Base-by-base conservation (phyloP, 2,888 invertebrate genomes). In the Megamerina dolium region DNA sequence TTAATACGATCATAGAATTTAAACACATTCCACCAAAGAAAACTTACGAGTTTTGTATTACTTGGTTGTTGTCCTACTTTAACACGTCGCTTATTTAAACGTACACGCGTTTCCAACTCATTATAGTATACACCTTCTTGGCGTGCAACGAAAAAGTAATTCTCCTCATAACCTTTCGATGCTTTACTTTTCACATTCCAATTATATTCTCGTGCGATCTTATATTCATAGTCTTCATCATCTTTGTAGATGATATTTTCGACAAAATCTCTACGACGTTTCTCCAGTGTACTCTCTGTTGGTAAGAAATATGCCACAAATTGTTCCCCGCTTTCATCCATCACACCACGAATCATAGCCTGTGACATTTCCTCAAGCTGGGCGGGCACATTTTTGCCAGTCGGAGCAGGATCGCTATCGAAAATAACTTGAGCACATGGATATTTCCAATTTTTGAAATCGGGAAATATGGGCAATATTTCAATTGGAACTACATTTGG, bases 171-270 rank as follows among this genome's bases (percentile, higher is more conserved):
- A 27, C 93, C 92, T 66, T 88, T 87, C 1, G 88, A 88, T 1
- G 90, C 84, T 73, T 96, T 96, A 70, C 93, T 96, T 72, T 97
- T 96, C 16, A 97, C 96, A 64, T 95, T 96, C 97, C 97, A 99
- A 67, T 95, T 96, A 70, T 99, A 99, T 66, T 99, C 97, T 50
- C 99, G 79, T 0, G 95, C 92, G 83, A 99, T 89, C 70, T 89
- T 87, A 64, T 97, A 99, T 58, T 97, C 95, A 62, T 99, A 99
- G 41, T 89, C 88, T 53, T 90, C 87, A 2, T 86, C 92, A 33
- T 93, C 93, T 63, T 84, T 82, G 66, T 91, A 94, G 1, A 88
- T 82, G 14, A 87, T 75, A 20, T 75, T 78, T 35, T 84, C 84
- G 0, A 78, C 76, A 37, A 85, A 78, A 62, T 97, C 96, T 31